Evolutionary conservation across 2,113 vertebrate species (phyloP).

Genomic region (Natator depressus): DNA sequence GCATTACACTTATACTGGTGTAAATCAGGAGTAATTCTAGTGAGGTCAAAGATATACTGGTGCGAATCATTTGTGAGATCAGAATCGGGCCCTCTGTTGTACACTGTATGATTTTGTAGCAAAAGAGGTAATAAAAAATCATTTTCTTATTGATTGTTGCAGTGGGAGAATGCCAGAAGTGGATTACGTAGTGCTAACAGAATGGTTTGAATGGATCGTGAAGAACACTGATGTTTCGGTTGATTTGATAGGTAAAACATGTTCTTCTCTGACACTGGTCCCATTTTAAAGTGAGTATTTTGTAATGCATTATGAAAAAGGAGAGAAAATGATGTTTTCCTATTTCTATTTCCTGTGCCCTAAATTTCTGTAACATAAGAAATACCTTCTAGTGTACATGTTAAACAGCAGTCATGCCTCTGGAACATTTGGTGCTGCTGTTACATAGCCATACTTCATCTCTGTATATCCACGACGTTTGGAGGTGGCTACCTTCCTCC

Average conservation of each 20-base stretch:
- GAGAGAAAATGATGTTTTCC: background rate
- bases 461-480: background rate
- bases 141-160: slow-evolving; percentile 7
- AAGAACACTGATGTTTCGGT: slow-evolving; percentile 84
- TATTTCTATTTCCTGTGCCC: background rate
- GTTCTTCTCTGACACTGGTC: background rate
- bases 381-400: background rate
- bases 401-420: background rate
- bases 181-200: slow-evolving; percentile 88
- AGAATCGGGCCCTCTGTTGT: background rate
- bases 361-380: background rate
- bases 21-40: background rate
- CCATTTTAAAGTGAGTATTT: background rate
- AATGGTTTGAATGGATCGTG: slow-evolving; percentile 96
- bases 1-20: background rate
- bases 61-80: background rate
- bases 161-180: slow-evolving; percentile 95
- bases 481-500: background rate
- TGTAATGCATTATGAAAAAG: background rate
- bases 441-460: background rate
- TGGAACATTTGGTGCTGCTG: background rate
- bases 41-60: background rate
- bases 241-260: slow-evolving; percentile 89
- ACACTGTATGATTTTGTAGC: background rate
- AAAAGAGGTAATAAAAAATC: background rate